A percentile compares a stretch with the other conserved stretches of the same genome.
Conservation (phyloP, 1,140 invertebrate genomes). For the Meloidogyne hapla region DNA sequence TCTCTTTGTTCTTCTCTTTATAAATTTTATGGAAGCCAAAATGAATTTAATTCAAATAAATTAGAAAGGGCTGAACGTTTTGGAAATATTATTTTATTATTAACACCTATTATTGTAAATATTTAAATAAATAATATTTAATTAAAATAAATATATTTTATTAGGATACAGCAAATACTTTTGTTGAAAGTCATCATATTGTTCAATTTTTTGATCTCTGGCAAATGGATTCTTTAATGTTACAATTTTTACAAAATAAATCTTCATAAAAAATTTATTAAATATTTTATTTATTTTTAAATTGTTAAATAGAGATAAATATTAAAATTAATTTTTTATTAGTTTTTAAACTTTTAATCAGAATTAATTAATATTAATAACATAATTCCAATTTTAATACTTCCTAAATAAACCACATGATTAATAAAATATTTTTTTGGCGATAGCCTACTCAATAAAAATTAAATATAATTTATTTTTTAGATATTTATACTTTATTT, state of each 20-base stretch:
- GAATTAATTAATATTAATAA: too few species aligned
- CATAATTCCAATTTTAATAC: too few species aligned
- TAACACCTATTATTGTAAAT: slow-evolving; percentile 59
- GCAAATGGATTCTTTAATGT: slow-evolving; percentile 47
- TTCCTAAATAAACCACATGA: too few species aligned
- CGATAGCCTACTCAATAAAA: too few species aligned
- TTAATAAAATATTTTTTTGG: too few species aligned
- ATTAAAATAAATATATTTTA: background rate
- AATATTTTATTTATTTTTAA: background rate
- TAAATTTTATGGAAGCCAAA: slow-evolving; percentile 34
- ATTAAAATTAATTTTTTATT: background rate
- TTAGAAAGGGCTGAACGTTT: slow-evolving; percentile 50
- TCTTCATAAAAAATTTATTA: slow-evolving; percentile 19
- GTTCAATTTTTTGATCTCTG: slow-evolving; percentile 60
- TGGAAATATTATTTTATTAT: slow-evolving; percentile 52
- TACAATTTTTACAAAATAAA: slow-evolving; percentile 52
- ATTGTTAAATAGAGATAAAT: background rate
- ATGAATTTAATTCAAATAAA: slow-evolving; percentile 11
- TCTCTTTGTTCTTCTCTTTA: slow-evolving; percentile 42
- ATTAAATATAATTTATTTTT: too few species aligned
- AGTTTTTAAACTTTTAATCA: too few species aligned
- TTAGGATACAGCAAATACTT: slow-evolving; percentile 53
- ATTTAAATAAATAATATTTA: slow-evolving; percentile 5
- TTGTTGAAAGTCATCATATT: slow-evolving; percentile 60
- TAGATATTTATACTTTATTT: too few species aligned